Evolutionary conservation across 2,888 invertebrate species (phyloP).

Genomic region (Orthonychiurus folsomi): DNA sequence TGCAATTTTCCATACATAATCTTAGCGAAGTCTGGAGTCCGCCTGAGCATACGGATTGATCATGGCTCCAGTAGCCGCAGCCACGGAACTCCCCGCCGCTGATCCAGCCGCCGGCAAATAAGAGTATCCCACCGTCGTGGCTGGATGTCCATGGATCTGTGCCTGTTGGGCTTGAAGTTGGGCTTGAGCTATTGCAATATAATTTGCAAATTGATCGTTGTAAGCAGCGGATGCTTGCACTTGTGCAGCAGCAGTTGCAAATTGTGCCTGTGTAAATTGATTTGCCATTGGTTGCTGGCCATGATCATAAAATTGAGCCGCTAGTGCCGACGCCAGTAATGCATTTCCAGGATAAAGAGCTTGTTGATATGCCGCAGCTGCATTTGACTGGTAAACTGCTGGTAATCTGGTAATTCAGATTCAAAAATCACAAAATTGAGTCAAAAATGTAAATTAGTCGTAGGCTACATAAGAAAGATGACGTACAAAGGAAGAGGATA

Average conservation of each 20-base stretch:
- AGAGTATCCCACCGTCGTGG: constrained; percentile 13
- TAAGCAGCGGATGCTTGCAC: constrained; percentile 26
- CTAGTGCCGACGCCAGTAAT: constrained; percentile 34
- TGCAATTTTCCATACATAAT: too few species aligned
- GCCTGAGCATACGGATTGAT: constrained; percentile 27
- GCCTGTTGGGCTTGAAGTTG: constrained; percentile 18
- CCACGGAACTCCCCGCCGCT: too few species aligned
- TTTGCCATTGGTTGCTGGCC: constrained; percentile 11
- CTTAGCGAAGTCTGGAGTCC: constrained; percentile 20
- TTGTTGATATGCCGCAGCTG: constrained; percentile 53
- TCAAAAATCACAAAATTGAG: constrained; percentile 5
- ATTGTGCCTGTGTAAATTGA: constrained; percentile 23
- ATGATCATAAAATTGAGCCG: constrained; percentile 24
- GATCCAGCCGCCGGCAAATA: constrained; percentile 8
- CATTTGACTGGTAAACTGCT: constrained; percentile 38
- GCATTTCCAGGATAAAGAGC: constrained; percentile 51
- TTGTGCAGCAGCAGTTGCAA: constrained; percentile 27
- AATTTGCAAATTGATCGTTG: constrained; percentile 24
- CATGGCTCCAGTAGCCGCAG: constrained; percentile 15
- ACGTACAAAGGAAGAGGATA: background rate
- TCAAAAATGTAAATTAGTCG: background rate
- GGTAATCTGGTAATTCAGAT: constrained; percentile 17
- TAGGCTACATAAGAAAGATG: background rate
- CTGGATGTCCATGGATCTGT: constrained; percentile 22
- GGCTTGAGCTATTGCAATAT: constrained; percentile 12